Conservation (phyloP, 2,888 invertebrate species). For the Lymantria monacha region DNA sequence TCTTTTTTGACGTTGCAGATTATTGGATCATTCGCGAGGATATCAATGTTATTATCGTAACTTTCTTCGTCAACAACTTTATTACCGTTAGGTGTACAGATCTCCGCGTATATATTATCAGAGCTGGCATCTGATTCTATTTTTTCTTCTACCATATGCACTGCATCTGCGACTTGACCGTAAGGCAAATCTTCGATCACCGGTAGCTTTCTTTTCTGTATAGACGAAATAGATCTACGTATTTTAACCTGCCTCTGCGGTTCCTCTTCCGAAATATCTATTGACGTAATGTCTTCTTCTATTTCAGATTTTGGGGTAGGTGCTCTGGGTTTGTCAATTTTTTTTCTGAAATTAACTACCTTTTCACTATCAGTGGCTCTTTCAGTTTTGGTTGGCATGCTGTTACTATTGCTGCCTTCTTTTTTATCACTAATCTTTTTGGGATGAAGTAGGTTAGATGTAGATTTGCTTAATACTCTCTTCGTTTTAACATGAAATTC, state of each 20-base stretch:
- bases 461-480: constrained; percentile 83
- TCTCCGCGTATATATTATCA: constrained; percentile 88
- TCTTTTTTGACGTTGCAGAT: constrained; percentile 78
- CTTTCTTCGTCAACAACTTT: constrained; percentile 65
- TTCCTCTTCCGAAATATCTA: constrained; percentile 70
- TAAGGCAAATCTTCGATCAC: constrained; percentile 86
- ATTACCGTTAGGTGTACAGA: constrained; percentile 75
- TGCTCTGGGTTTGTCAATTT: constrained; percentile 74
- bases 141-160: constrained; percentile 71
- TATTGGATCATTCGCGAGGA: constrained; percentile 72
- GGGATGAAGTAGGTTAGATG: constrained; percentile 83
- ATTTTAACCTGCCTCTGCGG: constrained; percentile 73
- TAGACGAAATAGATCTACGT: constrained; percentile 77
- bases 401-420: constrained; percentile 74
- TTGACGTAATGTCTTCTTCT: constrained; percentile 59
- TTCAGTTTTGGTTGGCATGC: constrained; percentile 77
- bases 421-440: constrained; percentile 78
- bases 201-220: constrained; percentile 77
- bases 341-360: constrained; percentile 71
- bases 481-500: constrained; percentile 88
- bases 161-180: constrained; percentile 86
- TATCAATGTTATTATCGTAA: constrained; percentile 69
- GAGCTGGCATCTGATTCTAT: constrained; percentile 68
- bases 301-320: constrained; percentile 73
- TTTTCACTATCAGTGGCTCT: constrained; percentile 61